A percentile compares a stretch with the other conserved stretches of the same genome.
phyloP scores from a whole-genome alignment of 2,888 invertebrate species.

The Scelioninae gen. 2 region DNA sequence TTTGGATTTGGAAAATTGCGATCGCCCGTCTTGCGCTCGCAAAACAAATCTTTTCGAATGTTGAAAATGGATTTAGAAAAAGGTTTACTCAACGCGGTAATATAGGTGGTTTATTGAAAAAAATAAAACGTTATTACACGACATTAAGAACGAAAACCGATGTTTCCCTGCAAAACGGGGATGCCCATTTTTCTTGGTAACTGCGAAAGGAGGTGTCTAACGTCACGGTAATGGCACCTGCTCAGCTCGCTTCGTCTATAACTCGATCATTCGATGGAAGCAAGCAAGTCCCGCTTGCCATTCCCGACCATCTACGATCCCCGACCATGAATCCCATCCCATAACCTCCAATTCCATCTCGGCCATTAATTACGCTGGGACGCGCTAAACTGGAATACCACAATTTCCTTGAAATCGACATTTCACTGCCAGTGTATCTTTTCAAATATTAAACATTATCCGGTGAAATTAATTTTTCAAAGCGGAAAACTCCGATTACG shows the following conservation, averaged over 20 bases:
- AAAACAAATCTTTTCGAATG: too few relatives aligned
- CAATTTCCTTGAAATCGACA: constrained; percentile 20
- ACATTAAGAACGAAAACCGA: too few relatives aligned
- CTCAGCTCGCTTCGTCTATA: constrained; percentile 59
- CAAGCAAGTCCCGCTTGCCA: constrained; percentile 43
- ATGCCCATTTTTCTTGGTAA: constrained; percentile 40
- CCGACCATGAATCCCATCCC: constrained; percentile 48
- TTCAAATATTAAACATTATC: too few relatives aligned
- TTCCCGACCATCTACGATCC: constrained; percentile 36
- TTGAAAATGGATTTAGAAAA: too few relatives aligned
- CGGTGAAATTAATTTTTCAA: constrained; percentile 9
- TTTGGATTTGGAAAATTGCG: too few relatives aligned
- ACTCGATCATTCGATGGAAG: constrained; percentile 59
- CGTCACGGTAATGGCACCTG: constrained; percentile 59
- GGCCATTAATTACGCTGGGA: constrained; percentile 66
- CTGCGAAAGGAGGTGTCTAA: constrained; percentile 52
- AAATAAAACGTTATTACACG: too few relatives aligned
- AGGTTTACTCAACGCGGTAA: too few relatives aligned
- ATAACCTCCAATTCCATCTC: constrained; percentile 58
- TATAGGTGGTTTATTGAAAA: too few relatives aligned
- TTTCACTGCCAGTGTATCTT: constrained; percentile 11
- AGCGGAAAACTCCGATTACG: too few relatives aligned
- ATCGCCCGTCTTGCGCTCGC: too few relatives aligned
- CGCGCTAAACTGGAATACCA: constrained; percentile 36
- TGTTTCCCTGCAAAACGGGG: constrained; percentile 5